Conservation (phyloP, 1,140 invertebrate species). For the Neodiprion virginianus region DNA sequence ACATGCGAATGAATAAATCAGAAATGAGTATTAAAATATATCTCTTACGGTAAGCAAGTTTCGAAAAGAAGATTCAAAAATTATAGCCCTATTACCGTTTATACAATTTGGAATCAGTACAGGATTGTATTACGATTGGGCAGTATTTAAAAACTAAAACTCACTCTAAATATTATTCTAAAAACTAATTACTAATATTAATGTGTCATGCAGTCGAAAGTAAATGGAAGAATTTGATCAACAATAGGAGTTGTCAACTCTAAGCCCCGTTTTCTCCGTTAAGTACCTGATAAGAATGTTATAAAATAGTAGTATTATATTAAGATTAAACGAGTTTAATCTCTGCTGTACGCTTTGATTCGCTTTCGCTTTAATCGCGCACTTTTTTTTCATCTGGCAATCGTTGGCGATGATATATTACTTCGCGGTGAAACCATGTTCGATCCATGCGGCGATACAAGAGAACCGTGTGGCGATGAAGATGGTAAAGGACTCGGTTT, state of each 20-base stretch:
- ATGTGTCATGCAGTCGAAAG: too few relatives aligned
- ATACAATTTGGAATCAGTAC: slow-evolving; percentile 6
- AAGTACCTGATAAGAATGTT: background rate
- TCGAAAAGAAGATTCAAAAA: too few relatives aligned
- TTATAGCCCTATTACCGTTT: background rate
- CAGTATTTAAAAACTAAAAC: too few relatives aligned
- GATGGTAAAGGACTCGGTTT: slow-evolving; percentile 54
- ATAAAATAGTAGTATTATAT: background rate
- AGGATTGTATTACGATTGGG: background rate
- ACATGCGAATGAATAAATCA: too few relatives aligned
- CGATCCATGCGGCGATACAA: slow-evolving; percentile 30
- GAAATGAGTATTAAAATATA: too few relatives aligned
- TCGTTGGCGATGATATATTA: slow-evolving; percentile 50
- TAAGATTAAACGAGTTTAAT: too few relatives aligned
- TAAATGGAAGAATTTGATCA: too few relatives aligned
- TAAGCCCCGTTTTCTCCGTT: background rate
- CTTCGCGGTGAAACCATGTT: slow-evolving; percentile 48
- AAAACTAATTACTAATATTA: background rate
- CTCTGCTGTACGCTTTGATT: too few relatives aligned
- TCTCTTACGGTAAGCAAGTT: too few relatives aligned
- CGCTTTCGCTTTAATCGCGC: too few relatives aligned
- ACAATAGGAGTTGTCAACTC: too few relatives aligned
- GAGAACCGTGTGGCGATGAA: slow-evolving; percentile 36
- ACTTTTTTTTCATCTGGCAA: slow-evolving; percentile 51
- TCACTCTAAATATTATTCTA: background rate